These are phyloP conservation scores for Chironomus striatipennis DNA, from an alignment of 1,140 invertebrate species.

Conservation along the genomic window DNA sequence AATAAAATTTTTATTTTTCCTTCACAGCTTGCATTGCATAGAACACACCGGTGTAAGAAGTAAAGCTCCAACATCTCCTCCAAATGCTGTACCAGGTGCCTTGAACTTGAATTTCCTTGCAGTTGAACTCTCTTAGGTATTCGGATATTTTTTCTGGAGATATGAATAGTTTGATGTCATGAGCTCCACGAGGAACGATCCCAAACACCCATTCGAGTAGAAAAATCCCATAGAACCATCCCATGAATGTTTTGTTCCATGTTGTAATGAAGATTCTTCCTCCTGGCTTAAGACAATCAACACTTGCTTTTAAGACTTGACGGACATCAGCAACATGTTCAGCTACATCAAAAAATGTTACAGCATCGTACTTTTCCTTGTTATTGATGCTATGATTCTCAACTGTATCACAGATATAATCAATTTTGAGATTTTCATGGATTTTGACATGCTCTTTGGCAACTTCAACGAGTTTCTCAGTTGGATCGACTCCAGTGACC, in stretches of 20 bases:
- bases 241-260: constrained; percentile 59
- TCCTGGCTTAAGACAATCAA: constrained; percentile 55
- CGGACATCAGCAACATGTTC: constrained; percentile 68
- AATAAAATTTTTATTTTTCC: background rate
- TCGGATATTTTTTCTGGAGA: constrained; percentile 54
- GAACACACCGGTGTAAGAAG: background rate
- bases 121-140: constrained; percentile 39
- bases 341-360: constrained; percentile 69
- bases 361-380: constrained; percentile 51
- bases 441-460: constrained; percentile 47
- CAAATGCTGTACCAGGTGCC: background rate
- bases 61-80: background rate
- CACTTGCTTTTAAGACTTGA: constrained; percentile 56
- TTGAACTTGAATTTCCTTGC: background rate
- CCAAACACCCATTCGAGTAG: constrained; percentile 58
- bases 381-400: constrained; percentile 43
- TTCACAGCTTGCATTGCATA: background rate
- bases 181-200: constrained; percentile 61
- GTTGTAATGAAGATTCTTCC: constrained; percentile 78
- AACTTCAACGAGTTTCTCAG: constrained; percentile 49
- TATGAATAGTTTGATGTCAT: constrained; percentile 74
- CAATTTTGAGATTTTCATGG: constrained; percentile 27
- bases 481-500: constrained; percentile 65
- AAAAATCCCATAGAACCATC: constrained; percentile 54
- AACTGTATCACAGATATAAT: constrained; percentile 33